Base-by-base conservation (phyloP, 1,140 invertebrate genomes). In the Anastrepha obliqua region DNA sequence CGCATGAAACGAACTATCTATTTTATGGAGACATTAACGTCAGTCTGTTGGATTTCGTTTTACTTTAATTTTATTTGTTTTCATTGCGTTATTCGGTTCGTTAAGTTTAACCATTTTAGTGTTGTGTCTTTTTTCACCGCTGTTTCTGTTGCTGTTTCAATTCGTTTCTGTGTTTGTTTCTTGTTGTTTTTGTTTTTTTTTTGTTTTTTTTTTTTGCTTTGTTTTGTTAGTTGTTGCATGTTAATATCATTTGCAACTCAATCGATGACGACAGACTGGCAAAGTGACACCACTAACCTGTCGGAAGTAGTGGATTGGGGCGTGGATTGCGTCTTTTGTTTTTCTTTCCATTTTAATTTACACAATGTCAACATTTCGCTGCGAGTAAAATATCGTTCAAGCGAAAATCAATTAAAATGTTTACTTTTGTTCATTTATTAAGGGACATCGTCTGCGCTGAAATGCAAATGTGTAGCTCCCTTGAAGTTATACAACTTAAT, bases 1-100 rank as follows among this genome's bases (percentile, higher is more conserved):
- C 3, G 39, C 17, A 44, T 17, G 9, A 11, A 13, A 44, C 39
- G 39, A 29, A 17, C 13, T 74, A 67, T 13, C 9, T 29, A 17
- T 74, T 74, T 20, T 42, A 67, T 67, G 29, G 20, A 74, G 42
- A 42, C 67, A 44, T 74, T 74, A 44, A 44, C 15, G 42, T 42
- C 65, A 11, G 39, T 74, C 39, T 74, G 13, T 47, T 2, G 42
- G 29, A 39, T 47, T 17, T 47, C 42, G 15, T 47, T 74, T 74
- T n/a, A n/a, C 67, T 74, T 74, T 74, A 74, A 74, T 74, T 74
- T 74, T 74, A 74, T 74, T 74, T 74, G 67, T 74, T n/a, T 47
- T 74, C 67, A 74, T 74, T 74, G 44, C 67, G 67, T 74, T 74
- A 74, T n/a, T 44, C 42, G 44, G 42, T 74, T 74, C 44, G 67